Conservation (phyloP, 64 coral and sea anemone genomes). For the Stichodactyla mertensii region DNA sequence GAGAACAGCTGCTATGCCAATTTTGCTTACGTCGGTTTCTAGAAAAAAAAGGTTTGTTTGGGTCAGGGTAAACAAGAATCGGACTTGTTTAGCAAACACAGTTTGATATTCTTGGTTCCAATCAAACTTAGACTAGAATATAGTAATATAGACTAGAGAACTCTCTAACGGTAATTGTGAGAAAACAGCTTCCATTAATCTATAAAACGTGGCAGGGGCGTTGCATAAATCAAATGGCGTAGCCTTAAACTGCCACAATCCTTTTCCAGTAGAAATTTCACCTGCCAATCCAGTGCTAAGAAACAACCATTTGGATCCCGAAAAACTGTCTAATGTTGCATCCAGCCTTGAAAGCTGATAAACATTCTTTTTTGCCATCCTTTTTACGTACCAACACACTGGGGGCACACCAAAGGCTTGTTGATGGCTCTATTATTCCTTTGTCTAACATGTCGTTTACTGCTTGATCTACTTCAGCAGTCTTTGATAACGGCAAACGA, state of each 20-base stretch:
- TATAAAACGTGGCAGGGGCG: neutral
- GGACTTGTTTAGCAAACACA: neutral
- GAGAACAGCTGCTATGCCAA: conserved; percentile 25
- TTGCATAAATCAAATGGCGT: conserved; percentile 20
- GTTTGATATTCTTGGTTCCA: neutral
- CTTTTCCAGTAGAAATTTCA: neutral
- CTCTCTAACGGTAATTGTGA: neutral
- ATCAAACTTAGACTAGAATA: neutral
- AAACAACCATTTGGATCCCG: conserved; percentile 18
- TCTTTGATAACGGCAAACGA: too few relatives aligned
- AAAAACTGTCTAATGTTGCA: neutral
- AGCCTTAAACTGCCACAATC: conserved; percentile 6
- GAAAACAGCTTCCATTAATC: conserved; percentile 23
- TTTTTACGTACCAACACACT: too few relatives aligned
- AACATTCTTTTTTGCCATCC: neutral
- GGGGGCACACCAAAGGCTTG: too few relatives aligned
- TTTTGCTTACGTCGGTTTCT: conserved; percentile 29
- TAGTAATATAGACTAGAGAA: neutral
- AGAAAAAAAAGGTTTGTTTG: neutral
- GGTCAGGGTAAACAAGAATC: conserved; percentile 12
- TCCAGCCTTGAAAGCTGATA: conserved; percentile 21
- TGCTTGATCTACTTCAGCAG: too few relatives aligned
- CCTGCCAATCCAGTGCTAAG: conserved; percentile 20
- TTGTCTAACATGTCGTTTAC: neutral
- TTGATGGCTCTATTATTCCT: neutral